Conservation (phyloP, 2,797 vertebrate genomes). For the Cetoscarus ocellatus region DNA sequence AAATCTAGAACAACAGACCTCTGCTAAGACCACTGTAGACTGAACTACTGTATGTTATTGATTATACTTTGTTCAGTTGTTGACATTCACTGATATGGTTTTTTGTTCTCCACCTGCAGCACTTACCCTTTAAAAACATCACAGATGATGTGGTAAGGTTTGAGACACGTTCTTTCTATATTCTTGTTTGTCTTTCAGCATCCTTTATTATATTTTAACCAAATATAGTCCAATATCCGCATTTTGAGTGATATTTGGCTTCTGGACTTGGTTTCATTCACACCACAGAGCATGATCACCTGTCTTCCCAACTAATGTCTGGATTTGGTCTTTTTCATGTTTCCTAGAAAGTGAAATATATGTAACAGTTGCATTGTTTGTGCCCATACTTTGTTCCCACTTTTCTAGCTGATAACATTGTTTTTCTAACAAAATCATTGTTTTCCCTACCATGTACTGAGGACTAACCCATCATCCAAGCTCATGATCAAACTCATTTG, state of each 20-base stretch:
- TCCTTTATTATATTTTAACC: constrained; percentile 36
- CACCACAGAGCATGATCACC: constrained; percentile 8
- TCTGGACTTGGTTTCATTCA: constrained; percentile 12
- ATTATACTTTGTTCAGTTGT: no score
- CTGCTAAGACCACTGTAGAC: no score
- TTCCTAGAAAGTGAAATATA: background rate
- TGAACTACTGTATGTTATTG: no score
- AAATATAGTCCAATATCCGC: constrained; percentile 9
- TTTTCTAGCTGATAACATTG: constrained; percentile 11
- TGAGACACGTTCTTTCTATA: constrained; percentile 5
- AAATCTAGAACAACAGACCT: no score
- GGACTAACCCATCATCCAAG: constrained; percentile 9
- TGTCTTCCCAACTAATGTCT: constrained; percentile 36
- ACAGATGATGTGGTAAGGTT: constrained; percentile 97
- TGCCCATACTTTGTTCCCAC: constrained; percentile 16
- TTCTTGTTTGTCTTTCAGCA: constrained; percentile 17
- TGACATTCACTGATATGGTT: constrained; percentile 38
- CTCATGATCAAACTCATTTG: constrained; percentile 3
- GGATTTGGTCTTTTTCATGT: background rate
- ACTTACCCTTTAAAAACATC: constrained; percentile 94
- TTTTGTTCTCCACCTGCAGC: constrained; percentile 86
- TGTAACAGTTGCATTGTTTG: background rate
- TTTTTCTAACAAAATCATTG: constrained; percentile 12
- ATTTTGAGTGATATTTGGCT: constrained; percentile 27
- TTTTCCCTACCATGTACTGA: constrained; percentile 4